Percentiles rank a stretch among this genome's conserved stretches.
phyloP scores from a whole-genome alignment of 1,140 invertebrate genomes.

The Drosophila sturtevanti region DNA sequence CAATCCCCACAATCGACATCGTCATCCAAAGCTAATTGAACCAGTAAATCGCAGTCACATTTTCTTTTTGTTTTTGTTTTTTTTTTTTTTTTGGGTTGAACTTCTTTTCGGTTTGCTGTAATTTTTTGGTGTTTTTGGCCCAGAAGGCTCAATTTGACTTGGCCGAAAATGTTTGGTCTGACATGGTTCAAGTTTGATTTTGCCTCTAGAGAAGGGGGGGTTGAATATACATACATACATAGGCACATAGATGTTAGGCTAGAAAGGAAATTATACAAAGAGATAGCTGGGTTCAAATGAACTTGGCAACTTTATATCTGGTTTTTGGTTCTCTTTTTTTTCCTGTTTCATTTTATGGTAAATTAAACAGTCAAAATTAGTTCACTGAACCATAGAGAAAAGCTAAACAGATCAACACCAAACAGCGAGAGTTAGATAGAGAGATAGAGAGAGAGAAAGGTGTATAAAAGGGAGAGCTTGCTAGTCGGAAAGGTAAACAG shows the following conservation, averaged over 20 bases:
- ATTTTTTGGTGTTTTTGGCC: slow-evolving; percentile 32
- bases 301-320: neutral
- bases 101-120: slow-evolving; percentile 24
- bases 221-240: too few relatives aligned
- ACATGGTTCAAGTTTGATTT: slow-evolving; percentile 44
- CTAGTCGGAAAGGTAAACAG: slow-evolving; percentile 29
- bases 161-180: slow-evolving; percentile 31
- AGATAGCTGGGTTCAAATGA: neutral
- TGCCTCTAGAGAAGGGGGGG: neutral
- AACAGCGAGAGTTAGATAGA: too few relatives aligned
- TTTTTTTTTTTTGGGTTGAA: slow-evolving; percentile 26
- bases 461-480: neutral
- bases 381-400: slow-evolving; percentile 23
- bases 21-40: slow-evolving; percentile 63
- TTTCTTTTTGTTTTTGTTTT: slow-evolving; percentile 26
- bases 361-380: slow-evolving; percentile 48
- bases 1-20: slow-evolving; percentile 25
- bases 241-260: too few relatives aligned
- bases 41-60: slow-evolving; percentile 64
- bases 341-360: slow-evolving; percentile 38
- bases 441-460: too few relatives aligned
- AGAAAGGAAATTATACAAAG: neutral
- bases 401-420: slow-evolving; percentile 7
- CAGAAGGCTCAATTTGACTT: slow-evolving; percentile 4
- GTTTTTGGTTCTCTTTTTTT: too few relatives aligned